A percentile compares a stretch with the other conserved stretches of the same genome.
These are phyloP conservation scores for Hermodice carunculata DNA, from an alignment of 2,888 invertebrate genomes.

Conservation along the genomic window DNA sequence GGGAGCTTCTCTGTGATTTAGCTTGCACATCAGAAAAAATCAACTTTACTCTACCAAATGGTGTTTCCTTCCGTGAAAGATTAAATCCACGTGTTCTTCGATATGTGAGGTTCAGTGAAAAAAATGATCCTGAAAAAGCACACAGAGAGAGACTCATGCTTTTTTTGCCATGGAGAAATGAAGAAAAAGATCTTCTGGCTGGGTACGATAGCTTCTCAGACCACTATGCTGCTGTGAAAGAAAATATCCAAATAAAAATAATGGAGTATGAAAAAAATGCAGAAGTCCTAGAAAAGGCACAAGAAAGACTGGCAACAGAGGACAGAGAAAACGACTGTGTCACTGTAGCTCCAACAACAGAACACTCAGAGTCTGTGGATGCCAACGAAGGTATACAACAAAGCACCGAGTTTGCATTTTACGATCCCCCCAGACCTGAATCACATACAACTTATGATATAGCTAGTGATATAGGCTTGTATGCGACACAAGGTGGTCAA, in stretches of 20 bases:
- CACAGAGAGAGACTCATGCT: constrained; percentile 48
- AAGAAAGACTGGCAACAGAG: neutral
- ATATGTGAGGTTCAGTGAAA: neutral
- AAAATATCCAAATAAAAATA: neutral
- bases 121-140: constrained; percentile 31
- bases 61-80: neutral
- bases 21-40: neutral
- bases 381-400: neutral
- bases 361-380: neutral
- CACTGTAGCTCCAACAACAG: neutral
- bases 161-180: constrained; percentile 51
- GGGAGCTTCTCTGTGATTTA: no score
- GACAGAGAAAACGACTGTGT: neutral
- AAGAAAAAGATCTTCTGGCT: constrained; percentile 29
- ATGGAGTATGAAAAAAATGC: neutral
- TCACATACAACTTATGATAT: neutral
- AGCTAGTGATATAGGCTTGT: neutral
- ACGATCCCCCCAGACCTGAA: neutral
- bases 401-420: neutral
- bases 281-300: neutral
- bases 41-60: neutral
- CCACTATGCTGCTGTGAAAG: neutral
- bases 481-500: neutral
- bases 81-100: neutral
- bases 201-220: neutral